These are phyloP conservation scores for Thaleichthys pacificus DNA, from an alignment of 2,797 vertebrate species.

Conservation along the genomic window DNA sequence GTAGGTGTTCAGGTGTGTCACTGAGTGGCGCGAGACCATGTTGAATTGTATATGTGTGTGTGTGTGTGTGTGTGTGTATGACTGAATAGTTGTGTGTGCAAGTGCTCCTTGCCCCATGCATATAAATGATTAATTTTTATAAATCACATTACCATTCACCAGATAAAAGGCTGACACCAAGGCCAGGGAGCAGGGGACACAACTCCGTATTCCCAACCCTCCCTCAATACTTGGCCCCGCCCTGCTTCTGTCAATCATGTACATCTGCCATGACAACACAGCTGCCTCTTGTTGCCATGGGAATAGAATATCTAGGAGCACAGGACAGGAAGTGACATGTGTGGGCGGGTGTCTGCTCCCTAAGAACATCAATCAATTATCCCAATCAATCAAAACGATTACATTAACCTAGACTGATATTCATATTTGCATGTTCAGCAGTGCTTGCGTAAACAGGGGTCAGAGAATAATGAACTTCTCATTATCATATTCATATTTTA, in stretches of 20 bases:
- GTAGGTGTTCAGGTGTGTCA: neutral
- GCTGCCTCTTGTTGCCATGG: slow-evolving; percentile 39
- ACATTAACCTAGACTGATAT: slow-evolving; percentile 60
- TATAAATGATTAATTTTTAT: slow-evolving; percentile 12
- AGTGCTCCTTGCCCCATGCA: slow-evolving; percentile 1
- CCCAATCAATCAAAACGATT: slow-evolving; percentile 66
- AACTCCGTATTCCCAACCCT: slow-evolving; percentile 15
- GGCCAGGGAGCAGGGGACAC: slow-evolving; percentile 4
- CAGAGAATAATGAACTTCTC: slow-evolving; percentile 24
- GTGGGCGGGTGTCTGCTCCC: slow-evolving; percentile 3
- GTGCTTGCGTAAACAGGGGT: slow-evolving; percentile 50
- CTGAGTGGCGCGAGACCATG: too few relatives aligned
- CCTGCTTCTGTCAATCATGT: slow-evolving; percentile 52
- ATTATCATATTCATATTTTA: neutral
- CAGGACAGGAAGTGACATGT: slow-evolving; percentile 23
- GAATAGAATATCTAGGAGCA: slow-evolving; percentile 30
- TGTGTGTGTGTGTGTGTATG: neutral
- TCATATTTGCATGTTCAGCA: slow-evolving; percentile 61
- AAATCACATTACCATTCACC: slow-evolving; percentile 11
- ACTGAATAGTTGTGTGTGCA: neutral
- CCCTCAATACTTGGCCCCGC: slow-evolving; percentile 38
- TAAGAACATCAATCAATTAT: slow-evolving; percentile 64
- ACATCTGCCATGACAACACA: slow-evolving; percentile 53
- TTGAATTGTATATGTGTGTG: neutral
- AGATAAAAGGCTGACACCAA: slow-evolving; percentile 8